Evolutionary conservation across 2,888 invertebrate genomes (phyloP).

Genomic region (Pseudolycoriella hygida): DNA sequence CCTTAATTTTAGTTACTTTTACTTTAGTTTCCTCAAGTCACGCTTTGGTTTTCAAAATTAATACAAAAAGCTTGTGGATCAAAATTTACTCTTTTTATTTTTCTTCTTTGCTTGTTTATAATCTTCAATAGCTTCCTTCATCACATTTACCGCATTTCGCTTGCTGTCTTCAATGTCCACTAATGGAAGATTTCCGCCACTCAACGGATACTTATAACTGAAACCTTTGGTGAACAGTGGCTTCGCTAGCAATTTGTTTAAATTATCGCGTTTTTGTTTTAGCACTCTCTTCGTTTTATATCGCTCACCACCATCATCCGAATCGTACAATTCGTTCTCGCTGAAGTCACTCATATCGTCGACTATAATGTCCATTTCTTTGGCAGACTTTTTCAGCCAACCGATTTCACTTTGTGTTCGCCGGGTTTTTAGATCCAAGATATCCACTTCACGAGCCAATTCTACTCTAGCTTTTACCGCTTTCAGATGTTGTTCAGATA

Average conservation of each 20-base stretch:
- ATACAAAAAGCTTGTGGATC: background rate
- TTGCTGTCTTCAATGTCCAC: background rate
- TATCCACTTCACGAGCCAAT: conserved; percentile 65
- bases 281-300: conserved; percentile 25
- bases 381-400: conserved; percentile 74
- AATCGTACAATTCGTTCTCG: conserved; percentile 17
- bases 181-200: conserved; percentile 17
- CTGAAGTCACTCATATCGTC: conserved; percentile 36
- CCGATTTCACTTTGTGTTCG: conserved; percentile 50
- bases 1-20: too few species aligned
- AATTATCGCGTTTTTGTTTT: conserved; percentile 32
- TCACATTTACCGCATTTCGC: conserved; percentile 34
- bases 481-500: conserved; percentile 40
- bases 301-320: conserved; percentile 23
- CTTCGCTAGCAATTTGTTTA: conserved; percentile 34
- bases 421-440: conserved; percentile 44
- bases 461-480: conserved; percentile 52
- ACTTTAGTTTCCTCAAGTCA: too few species aligned
- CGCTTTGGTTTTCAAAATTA: background rate
- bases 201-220: conserved; percentile 37
- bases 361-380: conserved; percentile 81
- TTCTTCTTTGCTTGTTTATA: conserved; percentile 20
- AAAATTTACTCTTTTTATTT: conserved; percentile 19
- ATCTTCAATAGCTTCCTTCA: conserved; percentile 33
- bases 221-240: conserved; percentile 51